These are phyloP conservation scores for Channallabes apus DNA, from an alignment of 2,797 vertebrate species.

Conservation along the genomic window DNA sequence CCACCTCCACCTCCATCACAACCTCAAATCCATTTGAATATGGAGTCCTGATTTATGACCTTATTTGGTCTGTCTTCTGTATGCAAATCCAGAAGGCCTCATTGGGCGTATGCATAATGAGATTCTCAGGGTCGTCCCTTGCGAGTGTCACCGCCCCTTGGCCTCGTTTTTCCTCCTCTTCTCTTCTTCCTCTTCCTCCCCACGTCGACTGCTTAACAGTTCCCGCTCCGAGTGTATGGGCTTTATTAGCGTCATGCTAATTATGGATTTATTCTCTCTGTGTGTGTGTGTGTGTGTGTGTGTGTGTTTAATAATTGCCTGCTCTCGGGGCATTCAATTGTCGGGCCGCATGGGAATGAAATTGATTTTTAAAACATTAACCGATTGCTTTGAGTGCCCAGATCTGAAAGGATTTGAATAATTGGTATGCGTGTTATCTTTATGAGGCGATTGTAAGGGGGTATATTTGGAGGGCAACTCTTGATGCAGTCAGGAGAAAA, in stretches of 20 bases:
- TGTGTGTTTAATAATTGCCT: constrained; percentile 80
- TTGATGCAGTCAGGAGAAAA: constrained; percentile 5
- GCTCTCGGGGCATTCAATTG: constrained; percentile 80
- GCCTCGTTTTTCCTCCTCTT: constrained; percentile 12
- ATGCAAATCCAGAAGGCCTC: constrained; percentile 77
- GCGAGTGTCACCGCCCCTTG: constrained; percentile 69
- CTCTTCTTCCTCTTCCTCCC: constrained; percentile 44
- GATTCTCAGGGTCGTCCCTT: constrained; percentile 82
- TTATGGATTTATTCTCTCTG: constrained; percentile 76
- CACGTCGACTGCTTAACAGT: constrained; percentile 58
- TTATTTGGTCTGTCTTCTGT: constrained; percentile 84
- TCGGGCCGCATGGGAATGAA: constrained; percentile 72
- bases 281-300: constrained; percentile 17
- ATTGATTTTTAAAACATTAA: constrained; percentile 82
- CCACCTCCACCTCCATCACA: constrained; percentile 61
- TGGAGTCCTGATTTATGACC: constrained; percentile 81
- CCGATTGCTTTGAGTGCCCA: constrained; percentile 78
- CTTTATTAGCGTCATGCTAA: constrained; percentile 73
- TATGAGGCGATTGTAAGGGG: constrained; percentile 55
- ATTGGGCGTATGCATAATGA: constrained; percentile 81
- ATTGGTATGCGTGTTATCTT: constrained; percentile 80
- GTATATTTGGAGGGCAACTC: constrained; percentile 30
- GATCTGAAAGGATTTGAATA: constrained; percentile 82
- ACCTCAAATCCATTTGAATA: constrained; percentile 77
- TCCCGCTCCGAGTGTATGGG: constrained; percentile 70